Evolutionary conservation across 2,888 invertebrate genomes (phyloP), one percentile per base, ranked within the genome.

Genomic region (Hydropsyche betteni): DNA sequence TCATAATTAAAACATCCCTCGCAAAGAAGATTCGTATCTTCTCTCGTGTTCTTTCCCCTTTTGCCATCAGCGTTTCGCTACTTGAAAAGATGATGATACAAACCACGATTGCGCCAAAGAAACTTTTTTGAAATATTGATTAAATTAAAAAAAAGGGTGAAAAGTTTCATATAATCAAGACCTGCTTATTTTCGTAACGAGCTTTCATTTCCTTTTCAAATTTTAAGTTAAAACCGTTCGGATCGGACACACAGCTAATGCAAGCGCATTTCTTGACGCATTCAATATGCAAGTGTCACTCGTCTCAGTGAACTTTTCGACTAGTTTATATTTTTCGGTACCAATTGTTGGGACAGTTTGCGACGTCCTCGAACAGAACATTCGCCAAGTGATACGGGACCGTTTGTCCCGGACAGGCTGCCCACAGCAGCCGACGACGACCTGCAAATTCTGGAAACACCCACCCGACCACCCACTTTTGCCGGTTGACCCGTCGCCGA

Each of bases 1-100:
- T 73, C 44, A 70, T 77, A 77, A 77, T 77, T 77, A 77, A 75
- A 75, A 75, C 77, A 72, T 72, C 72, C 50, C 72, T 36, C 12
- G 58, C 38, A 58, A 50, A 38, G 69, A 69, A 44, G 72, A 72
- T 72, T 58, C 58, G n/a, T 72, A 51, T 50, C 50, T 44, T 68
- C 50, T 68, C 44, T 44, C 44, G 44, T 44, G 44, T 44, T 44
- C 44, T 44, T 44, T 69, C 69, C 69, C 69, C 33, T 64, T 64
- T 64, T 34, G 36, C 44, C 64, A 64, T 64, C 64, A 64, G 34
- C 64, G 64, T 64, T 64, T 64, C 34, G 44, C 64, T 64, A 5
- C 64, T 64, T 36, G 64, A 36, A 64, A 64, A 64, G n/a, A 24
- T 64, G 36, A 64, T 64, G 64, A 64, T 64, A 64, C 64, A 64